Evolutionary conservation across 1,140 invertebrate genomes (phyloP), one percentile per base, ranked within the genome.

Genomic region (Cheumatopsyche charites): DNA sequence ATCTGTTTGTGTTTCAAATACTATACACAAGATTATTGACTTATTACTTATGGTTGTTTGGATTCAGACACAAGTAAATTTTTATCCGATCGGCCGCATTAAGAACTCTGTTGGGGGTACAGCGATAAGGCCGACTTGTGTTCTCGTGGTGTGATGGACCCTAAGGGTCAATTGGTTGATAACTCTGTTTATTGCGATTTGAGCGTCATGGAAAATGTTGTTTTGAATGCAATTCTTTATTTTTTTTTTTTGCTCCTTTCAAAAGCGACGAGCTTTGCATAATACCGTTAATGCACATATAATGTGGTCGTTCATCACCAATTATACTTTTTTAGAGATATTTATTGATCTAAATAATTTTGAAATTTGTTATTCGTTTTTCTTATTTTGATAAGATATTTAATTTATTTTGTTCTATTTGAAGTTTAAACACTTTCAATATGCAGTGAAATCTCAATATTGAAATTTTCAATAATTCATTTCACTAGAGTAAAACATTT

Each of bases 21-120:
- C 3, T 36, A 36, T 36, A 36, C 9, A 9, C 29, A 36, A 36
- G 29, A 36, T 36, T 3, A 4, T 3, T 4, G 9, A 4, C 3
- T 36, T 36, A 36, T 36, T 36, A 36, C 29, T 36, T 4, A 36
- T 36, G 29, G 9, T 36, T 36, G 29, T 36, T 36, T 52, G 5
- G 19, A 42, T 42, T 45, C 43, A 45, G 1, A 17, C 47, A 17
- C 47, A 52, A 6, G 13, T 47, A 13, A 4, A 4, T 52, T 52
- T 19, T 17, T 17, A 17, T 17, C 7, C 15, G 7, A 15, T 52
- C 9, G 9, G 9, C 9, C 29, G 29, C 19, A 19, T 17, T 17
- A 17, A 52, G 17, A 62, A 36, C 58, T 62, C 58, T 26, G 23
- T 62, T 62, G 58, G 58, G 58, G 58, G 58, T 62, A 62, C 4